Percentiles rank a stretch among this genome's conserved stretches.
Evolutionary conservation across 2,888 invertebrate species (phyloP).

Genomic region (Melinaea menophilus): DNA sequence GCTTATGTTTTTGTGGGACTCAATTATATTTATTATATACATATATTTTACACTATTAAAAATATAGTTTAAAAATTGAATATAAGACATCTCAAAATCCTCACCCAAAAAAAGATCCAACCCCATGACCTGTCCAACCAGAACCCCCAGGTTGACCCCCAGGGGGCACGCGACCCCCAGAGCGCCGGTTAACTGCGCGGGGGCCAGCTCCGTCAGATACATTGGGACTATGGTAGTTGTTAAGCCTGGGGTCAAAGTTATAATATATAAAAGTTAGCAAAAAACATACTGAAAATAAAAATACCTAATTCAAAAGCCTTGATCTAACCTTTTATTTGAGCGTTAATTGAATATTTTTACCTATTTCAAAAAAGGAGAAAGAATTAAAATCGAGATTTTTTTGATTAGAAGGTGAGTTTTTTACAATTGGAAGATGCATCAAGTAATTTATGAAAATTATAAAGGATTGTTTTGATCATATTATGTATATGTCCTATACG

Average conservation of each 20-base stretch:
- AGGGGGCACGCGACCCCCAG: slow-evolving; percentile 90
- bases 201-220: slow-evolving; percentile 93
- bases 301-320: no score
- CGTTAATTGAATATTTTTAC: no score
- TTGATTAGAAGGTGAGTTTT: no score
- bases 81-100: slow-evolving; percentile 22
- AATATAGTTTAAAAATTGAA: slow-evolving; percentile 2
- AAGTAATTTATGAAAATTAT: background rate
- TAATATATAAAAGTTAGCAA: background rate
- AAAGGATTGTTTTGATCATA: background rate
- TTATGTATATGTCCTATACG: background rate
- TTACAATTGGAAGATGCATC: background rate
- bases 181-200: slow-evolving; percentile 86
- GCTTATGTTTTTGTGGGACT: no score
- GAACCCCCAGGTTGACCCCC: slow-evolving; percentile 87
- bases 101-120: slow-evolving; percentile 80
- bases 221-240: slow-evolving; percentile 92
- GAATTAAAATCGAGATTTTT: no score
- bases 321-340: no score
- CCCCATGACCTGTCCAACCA: slow-evolving; percentile 85
- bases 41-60: background rate
- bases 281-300: background rate
- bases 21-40: no score
- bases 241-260: slow-evolving; percentile 76
- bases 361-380: no score